These are phyloP conservation scores for Chloroceryle inda DNA, from an alignment of 2,797 vertebrate species.

Conservation along the genomic window DNA sequence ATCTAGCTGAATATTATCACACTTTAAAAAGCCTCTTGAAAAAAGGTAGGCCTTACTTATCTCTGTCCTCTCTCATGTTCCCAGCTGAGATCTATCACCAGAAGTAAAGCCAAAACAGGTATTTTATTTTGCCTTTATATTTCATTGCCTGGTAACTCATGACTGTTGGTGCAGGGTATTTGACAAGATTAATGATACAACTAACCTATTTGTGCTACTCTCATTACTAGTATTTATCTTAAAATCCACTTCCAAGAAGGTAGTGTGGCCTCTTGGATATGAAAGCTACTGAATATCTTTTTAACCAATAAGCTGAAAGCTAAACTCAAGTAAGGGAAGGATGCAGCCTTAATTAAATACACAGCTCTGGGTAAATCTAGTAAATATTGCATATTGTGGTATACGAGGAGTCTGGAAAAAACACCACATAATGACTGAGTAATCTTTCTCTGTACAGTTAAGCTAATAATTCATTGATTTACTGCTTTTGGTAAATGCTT, in stretches of 20 bases:
- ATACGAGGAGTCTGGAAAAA: neutral
- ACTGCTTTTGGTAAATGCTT: neutral
- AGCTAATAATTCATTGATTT: neutral
- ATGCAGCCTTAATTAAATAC: neutral
- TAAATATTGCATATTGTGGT: neutral
- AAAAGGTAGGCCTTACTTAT: neutral
- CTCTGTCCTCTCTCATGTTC: neutral
- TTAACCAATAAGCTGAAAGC: neutral
- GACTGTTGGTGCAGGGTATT: neutral
- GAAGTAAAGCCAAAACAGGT: neutral
- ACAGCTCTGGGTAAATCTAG: neutral
- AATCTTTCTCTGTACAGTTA: neutral
- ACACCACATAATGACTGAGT: neutral
- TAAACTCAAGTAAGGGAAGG: neutral
- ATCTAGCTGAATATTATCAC: neutral
- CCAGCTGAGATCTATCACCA: neutral
- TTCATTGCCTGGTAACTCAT: neutral
- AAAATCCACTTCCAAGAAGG: slow-evolving; percentile 4
- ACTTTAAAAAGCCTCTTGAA: neutral
- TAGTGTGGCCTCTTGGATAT: neutral
- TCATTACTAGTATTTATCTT: slow-evolving; percentile 41
- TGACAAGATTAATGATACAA: slow-evolving; percentile 35
- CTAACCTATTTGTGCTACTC: slow-evolving; percentile 4
- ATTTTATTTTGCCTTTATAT: neutral
- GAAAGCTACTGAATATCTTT: neutral